These are phyloP conservation scores for Grapholita molesta DNA, from an alignment of 1,140 invertebrate species.

Conservation along the genomic window DNA sequence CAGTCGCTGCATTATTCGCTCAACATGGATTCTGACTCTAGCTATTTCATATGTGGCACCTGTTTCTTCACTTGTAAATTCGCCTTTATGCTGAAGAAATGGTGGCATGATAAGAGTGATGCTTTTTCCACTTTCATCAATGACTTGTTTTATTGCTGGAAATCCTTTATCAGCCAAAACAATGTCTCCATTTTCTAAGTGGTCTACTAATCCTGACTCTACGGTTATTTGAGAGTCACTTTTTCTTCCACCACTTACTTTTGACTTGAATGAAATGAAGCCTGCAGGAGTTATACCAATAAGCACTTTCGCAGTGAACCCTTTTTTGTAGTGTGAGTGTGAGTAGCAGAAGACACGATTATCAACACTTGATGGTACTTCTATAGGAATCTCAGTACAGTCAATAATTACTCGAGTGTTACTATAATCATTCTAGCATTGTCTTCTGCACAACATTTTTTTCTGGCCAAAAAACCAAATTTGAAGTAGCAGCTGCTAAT, in stretches of 20 bases:
- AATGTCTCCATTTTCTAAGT: constrained; percentile 47
- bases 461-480: background rate
- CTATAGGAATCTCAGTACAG: constrained; percentile 23
- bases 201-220: too few relatives aligned
- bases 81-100: constrained; percentile 33
- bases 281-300: too few relatives aligned
- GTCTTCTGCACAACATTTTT: background rate
- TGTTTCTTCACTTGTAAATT: constrained; percentile 42
- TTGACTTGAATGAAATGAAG: too few relatives aligned
- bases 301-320: constrained; percentile 22
- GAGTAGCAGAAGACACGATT: constrained; percentile 36
- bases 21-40: constrained; percentile 53
- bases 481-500: background rate
- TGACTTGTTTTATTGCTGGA: constrained; percentile 34
- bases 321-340: constrained; percentile 58
- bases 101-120: constrained; percentile 44
- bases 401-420: constrained; percentile 3
- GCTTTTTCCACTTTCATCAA: constrained; percentile 31
- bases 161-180: constrained; percentile 64
- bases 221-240: constrained; percentile 47
- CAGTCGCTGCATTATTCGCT: constrained; percentile 45
- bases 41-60: constrained; percentile 45
- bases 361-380: constrained; percentile 40
- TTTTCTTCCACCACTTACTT: too few relatives aligned
- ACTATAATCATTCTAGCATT: background rate